These are phyloP conservation scores for Podargus strigoides DNA, from an alignment of 2,797 vertebrate genomes.

Conservation along the genomic window DNA sequence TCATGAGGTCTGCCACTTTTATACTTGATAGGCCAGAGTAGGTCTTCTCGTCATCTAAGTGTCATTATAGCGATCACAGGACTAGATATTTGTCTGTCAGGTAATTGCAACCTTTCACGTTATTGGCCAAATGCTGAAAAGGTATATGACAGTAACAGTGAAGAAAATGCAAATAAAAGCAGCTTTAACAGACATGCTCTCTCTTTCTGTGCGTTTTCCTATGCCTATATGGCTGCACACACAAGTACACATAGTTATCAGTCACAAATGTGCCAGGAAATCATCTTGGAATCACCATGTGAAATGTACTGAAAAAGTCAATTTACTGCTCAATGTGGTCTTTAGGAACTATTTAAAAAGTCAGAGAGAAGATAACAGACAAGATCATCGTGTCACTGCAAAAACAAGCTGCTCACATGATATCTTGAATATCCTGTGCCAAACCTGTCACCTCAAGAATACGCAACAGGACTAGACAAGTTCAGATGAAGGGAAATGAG, in stretches of 20 bases:
- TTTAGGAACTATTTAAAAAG: not conserved
- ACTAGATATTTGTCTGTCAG: not conserved
- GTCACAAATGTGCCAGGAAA: not conserved
- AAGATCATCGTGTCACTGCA: rapidly evolving
- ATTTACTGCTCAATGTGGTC: not conserved
- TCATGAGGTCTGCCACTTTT: not conserved
- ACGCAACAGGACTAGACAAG: not conserved
- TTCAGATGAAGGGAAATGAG: not conserved
- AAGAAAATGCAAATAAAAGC: not conserved
- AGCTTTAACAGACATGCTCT: not conserved
- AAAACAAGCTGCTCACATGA: not conserved
- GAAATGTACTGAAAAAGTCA: not conserved
- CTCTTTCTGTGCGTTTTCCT: not conserved
- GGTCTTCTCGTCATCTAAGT: not conserved
- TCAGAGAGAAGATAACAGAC: not conserved
- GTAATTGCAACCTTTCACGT: not conserved
- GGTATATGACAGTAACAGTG: not conserved
- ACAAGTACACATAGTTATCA: not conserved
- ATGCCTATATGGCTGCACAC: not conserved
- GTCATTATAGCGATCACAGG: not conserved
- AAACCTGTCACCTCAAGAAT: not conserved
- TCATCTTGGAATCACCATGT: rapidly evolving
- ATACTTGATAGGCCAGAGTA: not conserved
- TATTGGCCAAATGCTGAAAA: not conserved
- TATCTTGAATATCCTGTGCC: not conserved